phyloP scores from a whole-genome alignment of 2,888 invertebrate species.

The Tetranychus piercei region DNA sequence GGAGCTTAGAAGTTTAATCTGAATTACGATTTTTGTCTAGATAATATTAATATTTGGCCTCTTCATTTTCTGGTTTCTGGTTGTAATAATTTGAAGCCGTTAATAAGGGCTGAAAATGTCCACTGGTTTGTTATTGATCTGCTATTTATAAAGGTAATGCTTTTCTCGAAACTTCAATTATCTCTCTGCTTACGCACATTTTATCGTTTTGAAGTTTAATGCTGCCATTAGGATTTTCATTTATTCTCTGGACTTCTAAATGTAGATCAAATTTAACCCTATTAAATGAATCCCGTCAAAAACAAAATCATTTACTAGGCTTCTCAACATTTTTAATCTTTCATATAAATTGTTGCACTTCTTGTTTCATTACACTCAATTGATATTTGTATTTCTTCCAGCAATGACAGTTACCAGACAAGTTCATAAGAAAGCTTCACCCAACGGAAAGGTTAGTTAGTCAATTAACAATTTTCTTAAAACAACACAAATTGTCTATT shows the following conservation, averaged over 20 bases:
- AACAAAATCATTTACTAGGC: neutral
- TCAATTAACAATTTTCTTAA: neutral
- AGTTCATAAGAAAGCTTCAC: constrained; percentile 3
- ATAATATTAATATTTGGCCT: no score
- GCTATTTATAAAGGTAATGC: no score
- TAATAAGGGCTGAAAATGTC: no score
- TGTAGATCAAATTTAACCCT: neutral
- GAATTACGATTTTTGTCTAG: no score
- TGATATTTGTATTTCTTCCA: neutral
- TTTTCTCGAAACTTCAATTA: no score
- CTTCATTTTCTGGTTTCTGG: no score
- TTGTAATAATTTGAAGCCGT: no score
- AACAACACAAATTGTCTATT: neutral
- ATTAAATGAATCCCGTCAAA: neutral
- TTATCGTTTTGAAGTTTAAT: no score
- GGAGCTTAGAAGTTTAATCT: no score
- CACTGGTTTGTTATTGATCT: no score
- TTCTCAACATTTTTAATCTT: neutral
- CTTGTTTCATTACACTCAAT: neutral
- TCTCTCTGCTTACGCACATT: no score
- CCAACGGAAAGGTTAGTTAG: constrained; percentile 5
- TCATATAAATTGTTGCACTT: neutral
- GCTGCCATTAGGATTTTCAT: no score
- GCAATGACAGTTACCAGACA: neutral
- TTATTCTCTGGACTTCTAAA: neutral